Base-by-base conservation (phyloP, 2,888 invertebrate genomes). In the Drosophila rubida region DNA sequence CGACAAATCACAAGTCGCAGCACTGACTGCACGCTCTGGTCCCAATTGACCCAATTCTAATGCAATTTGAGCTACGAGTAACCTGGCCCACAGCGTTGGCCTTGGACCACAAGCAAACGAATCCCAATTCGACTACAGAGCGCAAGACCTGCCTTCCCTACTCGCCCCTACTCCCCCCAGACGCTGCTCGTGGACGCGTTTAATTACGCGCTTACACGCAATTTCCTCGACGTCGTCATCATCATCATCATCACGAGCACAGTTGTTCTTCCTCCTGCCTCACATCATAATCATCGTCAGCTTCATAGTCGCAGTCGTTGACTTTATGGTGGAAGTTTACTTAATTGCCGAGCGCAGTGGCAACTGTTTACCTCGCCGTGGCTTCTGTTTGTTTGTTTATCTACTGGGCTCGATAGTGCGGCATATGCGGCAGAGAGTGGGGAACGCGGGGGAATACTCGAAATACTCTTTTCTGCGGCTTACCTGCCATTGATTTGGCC, bases 151-250 rank as follows among this genome's bases (percentile, higher is more conserved):
- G 14, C 1, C 7, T 9, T 16, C 22, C 25, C 27, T 30, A n/a
- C n/a, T n/a, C n/a, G n/a, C n/a, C n/a, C n/a, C n/a, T n/a, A n/a
- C n/a, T n/a, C n/a, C n/a, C n/a, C 25, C 22, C 25, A 30, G 22
- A 11, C 27, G 0, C 7, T n/a, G 14, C 11, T 27, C 8, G 8
- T 2, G 41, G 42, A 64, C 55, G 68, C 78, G 67, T 80, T 82
- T 82, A 82, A 82, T 82, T 82, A 82, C 57, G 57, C 70, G 78
- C 72, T 80, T 85, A 80, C 86, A 80, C 83, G 80, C 86, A 85
- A 82, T 85, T 82, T 80, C 82, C 80, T 69, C 14, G 32, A 45
- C 63, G 35, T 42, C 19, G 57, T 27, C 25, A 44, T 50, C 23
- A 50, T 27, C 30, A 70, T 23, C 46, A 23, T 45, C 27, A n/a